A percentile compares a stretch with the other conserved stretches of the same genome.
Evolutionary conservation across 2,113 vertebrate species (phyloP).

Genomic region (Psilopsiagon aurifrons): DNA sequence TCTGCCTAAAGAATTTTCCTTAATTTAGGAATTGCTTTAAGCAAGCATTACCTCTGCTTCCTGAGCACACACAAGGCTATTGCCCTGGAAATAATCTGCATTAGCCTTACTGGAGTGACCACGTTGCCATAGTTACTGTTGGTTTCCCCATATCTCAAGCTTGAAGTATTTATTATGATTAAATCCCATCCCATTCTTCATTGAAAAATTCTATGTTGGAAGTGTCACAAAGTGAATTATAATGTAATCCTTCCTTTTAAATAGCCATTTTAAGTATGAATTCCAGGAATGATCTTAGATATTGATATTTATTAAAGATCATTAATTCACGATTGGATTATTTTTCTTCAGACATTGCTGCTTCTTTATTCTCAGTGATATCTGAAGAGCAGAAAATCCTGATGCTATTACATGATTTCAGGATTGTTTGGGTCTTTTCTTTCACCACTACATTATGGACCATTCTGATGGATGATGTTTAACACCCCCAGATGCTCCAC

Average conservation of each 20-base stretch:
- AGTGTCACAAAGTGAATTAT: background rate
- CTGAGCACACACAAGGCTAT: constrained; percentile 74
- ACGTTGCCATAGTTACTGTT: constrained; percentile 81
- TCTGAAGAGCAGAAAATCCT: background rate
- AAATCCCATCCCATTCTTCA: constrained; percentile 29
- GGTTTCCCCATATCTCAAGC: constrained; percentile 65
- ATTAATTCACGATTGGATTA: background rate
- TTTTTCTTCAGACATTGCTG: background rate
- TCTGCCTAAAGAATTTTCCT: constrained; percentile 34
- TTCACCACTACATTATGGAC: background rate
- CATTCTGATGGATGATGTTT: background rate
- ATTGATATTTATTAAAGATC: background rate
- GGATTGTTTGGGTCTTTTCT: background rate
- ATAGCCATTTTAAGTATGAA: background rate
- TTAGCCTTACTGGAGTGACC: constrained; percentile 73
- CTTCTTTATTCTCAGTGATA: background rate
- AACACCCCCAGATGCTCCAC: background rate
- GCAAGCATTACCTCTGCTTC: constrained; percentile 75
- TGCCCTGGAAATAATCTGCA: constrained; percentile 79
- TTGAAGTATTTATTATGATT: constrained; percentile 67
- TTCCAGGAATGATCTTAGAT: background rate
- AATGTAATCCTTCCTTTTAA: background rate
- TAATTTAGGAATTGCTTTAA: constrained; percentile 70
- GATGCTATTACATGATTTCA: accelerated
- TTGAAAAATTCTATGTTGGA: background rate